A percentile compares a stretch with the other conserved stretches of the same genome.
Conservation (phyloP, 2,113 vertebrate species). For the Theristicus caerulescens region DNA sequence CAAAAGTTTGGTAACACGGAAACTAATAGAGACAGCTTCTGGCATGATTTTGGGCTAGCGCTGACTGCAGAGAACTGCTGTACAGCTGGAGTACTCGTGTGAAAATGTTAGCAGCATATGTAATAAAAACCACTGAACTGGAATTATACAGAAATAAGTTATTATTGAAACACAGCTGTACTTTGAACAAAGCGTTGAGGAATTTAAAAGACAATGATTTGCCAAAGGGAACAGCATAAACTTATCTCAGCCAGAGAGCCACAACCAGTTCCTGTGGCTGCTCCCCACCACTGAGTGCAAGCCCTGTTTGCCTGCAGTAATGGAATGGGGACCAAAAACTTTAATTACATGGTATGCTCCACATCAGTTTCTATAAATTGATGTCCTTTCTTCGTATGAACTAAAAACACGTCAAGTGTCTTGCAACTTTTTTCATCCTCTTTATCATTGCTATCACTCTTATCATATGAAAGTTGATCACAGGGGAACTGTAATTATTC, state of each 20-base stretch:
- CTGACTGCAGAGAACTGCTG: neutral
- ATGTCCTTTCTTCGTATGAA: neutral
- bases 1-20: neutral
- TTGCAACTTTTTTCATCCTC: neutral
- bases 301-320: neutral
- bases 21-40: neutral
- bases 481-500: constrained; percentile 45
- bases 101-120: constrained; percentile 55
- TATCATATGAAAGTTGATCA: constrained; percentile 36
- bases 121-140: constrained; percentile 29
- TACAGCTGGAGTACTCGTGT: constrained; percentile 38
- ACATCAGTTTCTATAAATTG: neutral
- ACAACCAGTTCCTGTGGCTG: constrained; percentile 47
- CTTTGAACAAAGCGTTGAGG: constrained; percentile 24
- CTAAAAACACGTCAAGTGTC: neutral
- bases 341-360: neutral
- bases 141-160: constrained; percentile 46
- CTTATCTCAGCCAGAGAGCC: constrained; percentile 47
- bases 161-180: constrained; percentile 59
- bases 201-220: constrained; percentile 54
- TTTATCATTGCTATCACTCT: neutral
- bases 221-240: constrained; percentile 44
- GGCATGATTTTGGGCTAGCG: neutral
- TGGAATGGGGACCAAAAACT: neutral
- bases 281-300: neutral